phyloP scores from a whole-genome alignment of 2,797 vertebrate species.

The Sparus aurata region DNA sequence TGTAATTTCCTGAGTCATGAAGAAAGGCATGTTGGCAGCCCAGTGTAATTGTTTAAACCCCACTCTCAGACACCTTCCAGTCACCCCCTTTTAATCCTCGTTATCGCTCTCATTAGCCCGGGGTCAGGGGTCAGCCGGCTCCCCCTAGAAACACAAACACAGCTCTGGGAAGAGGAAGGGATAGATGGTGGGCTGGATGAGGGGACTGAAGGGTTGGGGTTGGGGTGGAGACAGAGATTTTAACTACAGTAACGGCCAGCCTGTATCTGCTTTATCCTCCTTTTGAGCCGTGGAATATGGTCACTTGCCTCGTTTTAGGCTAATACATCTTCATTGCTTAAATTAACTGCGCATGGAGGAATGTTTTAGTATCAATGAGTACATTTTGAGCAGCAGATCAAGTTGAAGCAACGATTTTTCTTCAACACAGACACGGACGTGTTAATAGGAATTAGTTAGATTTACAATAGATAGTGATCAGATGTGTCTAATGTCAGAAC shows the following conservation, averaged over 20 bases:
- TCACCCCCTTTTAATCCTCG: conserved; percentile 84
- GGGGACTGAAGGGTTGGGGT: conserved; percentile 18
- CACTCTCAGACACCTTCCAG: conserved; percentile 83
- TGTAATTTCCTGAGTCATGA: conserved; percentile 87
- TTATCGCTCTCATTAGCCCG: conserved; percentile 85
- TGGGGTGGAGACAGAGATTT: conserved; percentile 32
- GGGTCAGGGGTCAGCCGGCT: conserved; percentile 76
- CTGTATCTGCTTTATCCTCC: neutral
- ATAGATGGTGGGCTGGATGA: conserved; percentile 58
- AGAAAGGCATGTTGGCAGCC: conserved; percentile 83
- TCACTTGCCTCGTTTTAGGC: conserved; percentile 2
- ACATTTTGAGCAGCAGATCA: neutral
- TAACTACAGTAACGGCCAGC: neutral
- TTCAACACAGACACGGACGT: neutral
- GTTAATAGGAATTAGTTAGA: neutral
- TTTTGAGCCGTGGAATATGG: conserved; percentile 11
- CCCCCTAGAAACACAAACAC: conserved; percentile 83
- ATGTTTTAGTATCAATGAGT: neutral
- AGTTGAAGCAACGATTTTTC: neutral
- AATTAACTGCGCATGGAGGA: neutral
- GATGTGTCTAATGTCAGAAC: neutral
- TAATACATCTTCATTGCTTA: neutral
- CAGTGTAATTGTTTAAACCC: conserved; percentile 87
- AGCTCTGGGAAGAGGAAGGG: conserved; percentile 62
- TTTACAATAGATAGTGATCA: neutral